Percentiles rank a stretch among this genome's conserved stretches.
Evolutionary conservation across 2,888 invertebrate species (phyloP).

Genomic region (Tipula lateralis): DNA sequence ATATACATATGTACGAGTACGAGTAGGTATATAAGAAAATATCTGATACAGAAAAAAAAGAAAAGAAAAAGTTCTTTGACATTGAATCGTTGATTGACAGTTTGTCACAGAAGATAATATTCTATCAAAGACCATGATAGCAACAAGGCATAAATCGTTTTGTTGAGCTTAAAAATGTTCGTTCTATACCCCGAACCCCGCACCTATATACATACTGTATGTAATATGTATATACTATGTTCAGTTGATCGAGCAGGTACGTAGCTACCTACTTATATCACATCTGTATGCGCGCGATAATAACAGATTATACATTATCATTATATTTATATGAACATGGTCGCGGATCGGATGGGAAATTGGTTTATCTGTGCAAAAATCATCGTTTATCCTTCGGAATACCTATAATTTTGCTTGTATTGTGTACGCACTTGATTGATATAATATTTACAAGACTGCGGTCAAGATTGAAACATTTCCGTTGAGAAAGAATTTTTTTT

Average conservation of each 20-base stretch:
- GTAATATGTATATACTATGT: too few relatives aligned
- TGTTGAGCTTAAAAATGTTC: background rate
- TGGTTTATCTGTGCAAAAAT: background rate
- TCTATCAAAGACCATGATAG: background rate
- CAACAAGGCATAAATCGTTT: background rate
- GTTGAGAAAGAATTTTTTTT: background rate
- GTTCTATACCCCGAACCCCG: background rate
- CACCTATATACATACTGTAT: background rate
- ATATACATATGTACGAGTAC: background rate
- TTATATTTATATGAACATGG: background rate
- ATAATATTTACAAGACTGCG: background rate
- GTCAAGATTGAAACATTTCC: background rate
- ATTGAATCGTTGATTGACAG: slow-evolving; percentile 28
- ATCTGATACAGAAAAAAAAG: background rate
- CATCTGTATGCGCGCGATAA: background rate
- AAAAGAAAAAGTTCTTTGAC: slow-evolving; percentile 26
- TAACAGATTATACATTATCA: background rate
- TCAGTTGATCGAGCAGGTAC: background rate
- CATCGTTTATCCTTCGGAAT: background rate
- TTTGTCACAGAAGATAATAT: slow-evolving; percentile 27
- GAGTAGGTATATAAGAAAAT: background rate
- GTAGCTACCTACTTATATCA: background rate
- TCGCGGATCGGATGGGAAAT: background rate
- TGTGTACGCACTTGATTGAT: background rate
- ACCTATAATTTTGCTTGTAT: background rate